Evolutionary conservation across 1,140 invertebrate species (phyloP), one percentile per base, ranked within the genome.

Genomic region (Drosophila parvula): DNA sequence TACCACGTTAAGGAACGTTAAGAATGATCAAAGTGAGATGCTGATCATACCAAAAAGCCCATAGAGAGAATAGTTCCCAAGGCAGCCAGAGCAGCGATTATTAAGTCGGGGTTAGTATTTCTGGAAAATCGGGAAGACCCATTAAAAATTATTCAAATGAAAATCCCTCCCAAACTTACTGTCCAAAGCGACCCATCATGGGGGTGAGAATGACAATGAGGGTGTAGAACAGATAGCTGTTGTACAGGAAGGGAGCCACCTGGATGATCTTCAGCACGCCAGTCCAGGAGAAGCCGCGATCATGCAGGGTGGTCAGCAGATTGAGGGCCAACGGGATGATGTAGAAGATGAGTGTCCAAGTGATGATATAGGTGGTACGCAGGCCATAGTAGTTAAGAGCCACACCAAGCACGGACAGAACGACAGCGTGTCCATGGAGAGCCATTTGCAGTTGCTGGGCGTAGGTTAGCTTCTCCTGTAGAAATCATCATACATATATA

Each of bases 131-230:
- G 1, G 3, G 30, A 36, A 32, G 0, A 27, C 0, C 0, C 4
- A 22, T 59, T 6, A 59, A 0, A 47, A 59, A 34, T 4, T 14
- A n/a, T 27, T 34, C 0, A 8, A 11, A 22, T 11, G 22, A 3
- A 36, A 22, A 16, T 0, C 11, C 0, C 0, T 2, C 71, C 14
- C 51, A 51, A 8, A 68, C 67, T 55, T 67, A 70, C 67, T 48
- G 12, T 6, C 95, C 95, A 18, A 93, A 91, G 12, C 95, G 85
- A 32, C 95, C 95, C 90, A 94, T 94, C 51, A 96, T 94, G 6
- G 95, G 95, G 10, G 95, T 93, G 69, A 96, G 93, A 34, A 94
- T 85, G 28, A 95, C 93, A 76, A 96, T 95, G 57, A 95, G 94
- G 22, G 93, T 92, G 80, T 96, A 94, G 7, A 94, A 92, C 18